Base-by-base conservation (phyloP, 2,797 vertebrate genomes). In the Darevskia nairensis region DNA sequence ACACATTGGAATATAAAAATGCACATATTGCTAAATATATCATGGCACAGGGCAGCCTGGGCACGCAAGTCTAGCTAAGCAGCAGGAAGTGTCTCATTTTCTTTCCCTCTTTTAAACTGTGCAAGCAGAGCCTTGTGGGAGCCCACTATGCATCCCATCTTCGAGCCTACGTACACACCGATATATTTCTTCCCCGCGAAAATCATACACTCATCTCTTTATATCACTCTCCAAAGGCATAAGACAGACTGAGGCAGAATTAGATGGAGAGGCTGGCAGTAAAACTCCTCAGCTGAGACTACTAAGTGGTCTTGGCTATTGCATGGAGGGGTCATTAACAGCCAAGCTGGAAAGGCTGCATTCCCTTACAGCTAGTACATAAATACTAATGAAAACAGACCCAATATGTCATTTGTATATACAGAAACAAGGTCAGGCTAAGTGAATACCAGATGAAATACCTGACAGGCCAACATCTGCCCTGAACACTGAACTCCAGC, bases 81-180 rank as follows among this genome's bases (percentile, higher is more conserved):
- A 59, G 29, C 81, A 6, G 59, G 13, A 84, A 55, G n/a, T n/a
- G 66, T 0, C 0, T 66, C 88, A 90, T 21, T 90, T 75, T 69
- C 1, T 88, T 82, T 90, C 50, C 82, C 0, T n/a, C 39, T 6
- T n/a, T 80, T 44, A 64, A 92, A 91, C 78, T 88, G 64, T 86
- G 91, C 90, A 93, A 94, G 86, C 81, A 61, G 85, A 94, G 90
- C 89, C 92, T 88, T 0, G 0, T 82, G 2, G 8, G 77, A 90
- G 86, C 93, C 93, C 90, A 89, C 93, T 92, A 93, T 93, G 88
- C 88, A 91, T 94, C 94, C 89, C 81, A 75, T 84, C 87, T 87
- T 8, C 0, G 25, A 0, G 32, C 69, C 88, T 66, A 21, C 10
- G 3, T 2, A 0, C 39, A n/a, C 89, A 90, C 77, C 83, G 86